Evolutionary conservation across 2,888 invertebrate genomes (phyloP), one percentile per base, ranked within the genome.

Genomic region (Stenichneumon culpator): DNA sequence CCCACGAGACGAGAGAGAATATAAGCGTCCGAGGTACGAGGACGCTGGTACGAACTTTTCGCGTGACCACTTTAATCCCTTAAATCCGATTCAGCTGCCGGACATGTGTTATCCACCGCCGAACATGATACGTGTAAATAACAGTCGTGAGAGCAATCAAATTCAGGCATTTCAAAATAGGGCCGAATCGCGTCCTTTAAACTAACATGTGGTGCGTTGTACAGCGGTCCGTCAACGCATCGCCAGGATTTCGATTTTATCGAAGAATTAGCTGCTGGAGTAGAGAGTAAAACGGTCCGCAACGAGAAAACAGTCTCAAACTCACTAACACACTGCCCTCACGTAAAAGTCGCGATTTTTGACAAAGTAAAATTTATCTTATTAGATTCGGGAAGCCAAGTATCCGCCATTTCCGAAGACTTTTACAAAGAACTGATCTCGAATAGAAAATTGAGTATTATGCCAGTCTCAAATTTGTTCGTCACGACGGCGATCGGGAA

Each of bases 381-480:
- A 16, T 54, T 87, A 2, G 86, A 87, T 11, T 78, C 83, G 19
- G 84, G 87, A 16, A 86, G 87, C 54, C 82, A 87, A 36, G 63
- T 87, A 11, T 83, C 84, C 3, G 67, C 78, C 5, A 68, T 86
- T 14, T 84, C 86, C 11, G 83, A 86, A 36, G 39, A 69, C 25
- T 79, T 83, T 16, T 84, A 78, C 32, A 52, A 67, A 36, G 28
- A 80, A 39, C 47, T 86, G 28, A 36, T 32, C 14, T 9, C n/a
- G 7, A 28, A 69, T 16, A 28, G 54, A 0, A 16, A 60, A 39
- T 25, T 83, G 2, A 36, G 44, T 14, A 77, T 70, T 36, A 54
- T 82, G 16, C 84, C 81, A 3, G 84, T 84, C 7, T 75, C 50
- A 22, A 83, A 83, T 44, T 5, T 83, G 19, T 39, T 68, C 14